These are phyloP conservation scores for Ephialtes manifestator DNA, from an alignment of 2,888 invertebrate species.

Conservation along the genomic window DNA sequence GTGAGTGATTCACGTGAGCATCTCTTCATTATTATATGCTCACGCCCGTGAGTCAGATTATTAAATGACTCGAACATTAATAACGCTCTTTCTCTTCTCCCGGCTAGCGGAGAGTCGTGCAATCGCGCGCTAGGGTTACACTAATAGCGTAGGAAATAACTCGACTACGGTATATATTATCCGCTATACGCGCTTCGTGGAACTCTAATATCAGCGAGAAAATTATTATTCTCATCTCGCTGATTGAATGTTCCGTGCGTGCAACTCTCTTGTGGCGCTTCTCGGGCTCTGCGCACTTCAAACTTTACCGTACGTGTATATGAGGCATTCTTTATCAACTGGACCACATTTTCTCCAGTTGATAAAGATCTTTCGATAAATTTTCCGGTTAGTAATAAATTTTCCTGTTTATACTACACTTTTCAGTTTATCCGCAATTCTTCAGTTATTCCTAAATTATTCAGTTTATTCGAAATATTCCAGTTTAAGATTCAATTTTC, in stretches of 20 bases:
- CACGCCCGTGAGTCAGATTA: constrained; percentile 70
- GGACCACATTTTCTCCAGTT: not conserved
- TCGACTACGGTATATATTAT: constrained; percentile 33
- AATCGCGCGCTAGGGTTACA: constrained; percentile 23
- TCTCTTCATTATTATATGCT: constrained; percentile 42
- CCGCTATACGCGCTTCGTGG: constrained; percentile 46
- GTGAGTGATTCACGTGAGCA: constrained; percentile 66
- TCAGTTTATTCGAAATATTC: no score
- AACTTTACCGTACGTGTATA: not conserved
- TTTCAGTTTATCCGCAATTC: no score
- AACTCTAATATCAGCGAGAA: constrained; percentile 61
- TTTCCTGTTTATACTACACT: no score
- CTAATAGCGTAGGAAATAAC: constrained; percentile 41
- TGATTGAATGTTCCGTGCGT: constrained; percentile 65
- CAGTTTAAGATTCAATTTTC: no score
- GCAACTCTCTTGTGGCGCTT: constrained; percentile 59
- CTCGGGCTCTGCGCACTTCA: constrained; percentile 44
- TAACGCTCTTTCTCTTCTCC: constrained; percentile 58
- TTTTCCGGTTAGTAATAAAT: no score
- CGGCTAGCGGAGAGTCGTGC: not conserved
- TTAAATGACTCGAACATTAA: constrained; percentile 70
- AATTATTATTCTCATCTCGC: constrained; percentile 65
- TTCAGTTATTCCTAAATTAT: no score
- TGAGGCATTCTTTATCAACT: not conserved
- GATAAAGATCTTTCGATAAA: not conserved